A percentile compares a stretch with the other conserved stretches of the same genome.
These are phyloP conservation scores for Cyclargus thomasi DNA, from an alignment of 1,140 invertebrate genomes.

Conservation along the genomic window DNA sequence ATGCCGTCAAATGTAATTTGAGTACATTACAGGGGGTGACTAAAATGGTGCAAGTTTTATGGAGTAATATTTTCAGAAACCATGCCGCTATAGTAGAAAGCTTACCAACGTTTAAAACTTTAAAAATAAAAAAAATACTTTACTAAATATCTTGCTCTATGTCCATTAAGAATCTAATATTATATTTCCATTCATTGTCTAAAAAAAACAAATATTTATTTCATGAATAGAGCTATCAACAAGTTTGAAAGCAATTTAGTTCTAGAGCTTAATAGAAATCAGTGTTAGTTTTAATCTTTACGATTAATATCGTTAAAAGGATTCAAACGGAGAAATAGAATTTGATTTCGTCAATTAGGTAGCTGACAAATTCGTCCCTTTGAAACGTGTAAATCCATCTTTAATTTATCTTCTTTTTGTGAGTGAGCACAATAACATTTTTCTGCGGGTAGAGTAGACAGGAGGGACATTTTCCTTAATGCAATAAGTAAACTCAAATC, in stretches of 20 bases:
- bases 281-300: background rate
- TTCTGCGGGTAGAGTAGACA: background rate
- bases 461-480: background rate
- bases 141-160: too few relatives aligned
- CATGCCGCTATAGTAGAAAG: too few relatives aligned
- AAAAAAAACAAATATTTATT: background rate
- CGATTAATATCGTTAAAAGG: slow-evolving; percentile 21
- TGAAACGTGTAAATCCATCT: background rate
- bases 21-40: background rate
- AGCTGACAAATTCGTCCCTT: slow-evolving; percentile 31
- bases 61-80: too few relatives aligned
- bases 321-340: slow-evolving; percentile 30
- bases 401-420: too few relatives aligned
- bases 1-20: slow-evolving; percentile 1
- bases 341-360: slow-evolving; percentile 37
- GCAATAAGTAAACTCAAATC: background rate
- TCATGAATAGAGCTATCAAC: background rate
- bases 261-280: background rate
- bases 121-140: too few relatives aligned
- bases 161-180: too few relatives aligned
- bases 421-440: too few relatives aligned
- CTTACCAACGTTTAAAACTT: too few relatives aligned
- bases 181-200: too few relatives aligned
- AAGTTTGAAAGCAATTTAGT: background rate
- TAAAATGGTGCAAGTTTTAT: background rate